Base-by-base conservation (phyloP, 1,140 invertebrate genomes). In the Polyergus mexicanus region DNA sequence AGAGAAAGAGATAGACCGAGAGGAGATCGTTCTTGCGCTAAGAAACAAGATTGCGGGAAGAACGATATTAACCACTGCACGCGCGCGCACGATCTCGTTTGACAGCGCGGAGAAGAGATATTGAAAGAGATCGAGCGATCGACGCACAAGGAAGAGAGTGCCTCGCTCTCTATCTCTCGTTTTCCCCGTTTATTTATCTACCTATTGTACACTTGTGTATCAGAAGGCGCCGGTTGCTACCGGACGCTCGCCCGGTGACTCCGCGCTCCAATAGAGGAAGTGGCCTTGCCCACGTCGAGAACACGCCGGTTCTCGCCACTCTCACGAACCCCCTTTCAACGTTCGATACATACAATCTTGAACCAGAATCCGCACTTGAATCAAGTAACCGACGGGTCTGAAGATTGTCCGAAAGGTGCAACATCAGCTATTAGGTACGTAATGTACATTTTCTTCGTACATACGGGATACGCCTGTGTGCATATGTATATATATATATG, bases 201-300 rank as follows among this genome's bases (percentile, higher is more conserved):
- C 62, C 54, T 66, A 81, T 81, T 62, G 35, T 35, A 11, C 19
- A 51, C 68, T 74, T 51, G 78, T 62, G 56, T 60, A 74, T 83
- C 78, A 47, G 38, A 60, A 83, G 25, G 68, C 54, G 78, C 77
- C 77, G 77, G 76, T 80, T 80, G 63, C 28, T 41, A 68, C 62
- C 44, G 62, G 44, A 78, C 62, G 32, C 35, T 38, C 65, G 65
- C 41, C 78, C 78, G 78, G 78, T 83, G 56, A 13, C 35, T 69
- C 22, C 22, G 54, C 10, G 51, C 54, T 83, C 25, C 78, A 19
- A 47, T 83, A 83, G 16, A 51, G 68, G 54, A 74, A 74, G 78
- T 83, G 41, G 78, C 78, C 78, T 83, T 83, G 78, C 78, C 78
- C 66, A 81, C 68, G 38, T 69, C 54, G n/a, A n/a, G 22, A 51